Evolutionary conservation across 2,113 vertebrate genomes (phyloP).

Genomic region (Heteronetta atricapilla): DNA sequence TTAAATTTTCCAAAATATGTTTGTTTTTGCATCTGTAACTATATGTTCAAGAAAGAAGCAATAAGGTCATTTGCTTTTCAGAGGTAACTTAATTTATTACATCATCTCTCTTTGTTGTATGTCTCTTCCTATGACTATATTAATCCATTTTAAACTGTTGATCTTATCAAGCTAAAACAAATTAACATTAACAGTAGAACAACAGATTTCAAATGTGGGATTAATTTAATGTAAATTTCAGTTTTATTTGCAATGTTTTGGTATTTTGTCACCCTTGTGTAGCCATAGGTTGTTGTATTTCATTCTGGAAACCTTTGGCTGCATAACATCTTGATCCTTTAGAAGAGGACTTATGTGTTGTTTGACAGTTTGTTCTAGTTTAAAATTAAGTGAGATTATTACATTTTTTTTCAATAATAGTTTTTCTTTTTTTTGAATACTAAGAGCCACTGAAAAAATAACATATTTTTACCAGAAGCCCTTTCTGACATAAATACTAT

Average conservation of each 20-base stretch:
- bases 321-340: neutral
- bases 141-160: constrained; percentile 9
- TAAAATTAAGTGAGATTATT: neutral
- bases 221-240: constrained; percentile 21
- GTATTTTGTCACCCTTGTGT: neutral
- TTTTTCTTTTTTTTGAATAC: neutral
- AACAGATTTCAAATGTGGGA: neutral
- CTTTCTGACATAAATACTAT: neutral
- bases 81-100: neutral
- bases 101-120: neutral
- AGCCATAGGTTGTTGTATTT: neutral
- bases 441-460: neutral
- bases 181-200: neutral
- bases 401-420: neutral
- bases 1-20: constrained; percentile 14
- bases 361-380: neutral
- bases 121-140: neutral
- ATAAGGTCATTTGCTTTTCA: neutral
- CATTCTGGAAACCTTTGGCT: neutral
- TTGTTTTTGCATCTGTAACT: neutral
- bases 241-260: neutral
- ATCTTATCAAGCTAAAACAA: constrained; percentile 22
- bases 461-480: neutral
- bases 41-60: neutral
- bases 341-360: neutral